Evolutionary conservation across 1,140 invertebrate genomes (phyloP).

Genomic region (Brachionus calyciflorus): DNA sequence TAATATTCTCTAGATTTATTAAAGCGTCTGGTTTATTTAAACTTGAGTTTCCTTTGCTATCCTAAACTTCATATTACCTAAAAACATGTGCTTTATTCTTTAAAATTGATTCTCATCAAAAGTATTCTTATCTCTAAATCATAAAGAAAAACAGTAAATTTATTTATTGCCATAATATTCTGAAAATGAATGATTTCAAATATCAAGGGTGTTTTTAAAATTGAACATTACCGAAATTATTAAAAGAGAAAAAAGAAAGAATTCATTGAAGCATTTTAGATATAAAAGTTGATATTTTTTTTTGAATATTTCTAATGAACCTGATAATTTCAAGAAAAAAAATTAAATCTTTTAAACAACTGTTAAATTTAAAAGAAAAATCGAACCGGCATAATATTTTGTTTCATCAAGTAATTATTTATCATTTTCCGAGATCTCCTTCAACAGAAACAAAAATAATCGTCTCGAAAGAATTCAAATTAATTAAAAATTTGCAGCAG

Average conservation of each 20-base stretch:
- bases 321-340: slow-evolving; percentile 26
- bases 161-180: slow-evolving; percentile 24
- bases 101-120: too few relatives aligned
- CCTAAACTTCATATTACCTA: too few relatives aligned
- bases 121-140: too few relatives aligned
- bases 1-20: too few relatives aligned
- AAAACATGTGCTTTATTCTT: too few relatives aligned
- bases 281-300: slow-evolving; percentile 9
- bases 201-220: slow-evolving; percentile 23
- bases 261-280: slow-evolving; percentile 16
- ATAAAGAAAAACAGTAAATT: neutral
- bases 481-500: too few relatives aligned
- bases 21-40: too few relatives aligned
- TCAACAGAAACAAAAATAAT: too few relatives aligned
- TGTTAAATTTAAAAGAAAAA: neutral
- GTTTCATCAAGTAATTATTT: too few relatives aligned
- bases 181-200: neutral
- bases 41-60: too few relatives aligned
- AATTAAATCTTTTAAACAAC: neutral
- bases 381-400: neutral
- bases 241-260: neutral
- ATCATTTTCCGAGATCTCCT: too few relatives aligned
- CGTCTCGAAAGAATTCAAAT: too few relatives aligned
- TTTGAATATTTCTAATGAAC: slow-evolving; percentile 43
- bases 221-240: neutral